These are phyloP conservation scores for Tragelaphus buxtoni DNA, from an alignment of 2,113 vertebrate genomes.

Conservation along the genomic window DNA sequence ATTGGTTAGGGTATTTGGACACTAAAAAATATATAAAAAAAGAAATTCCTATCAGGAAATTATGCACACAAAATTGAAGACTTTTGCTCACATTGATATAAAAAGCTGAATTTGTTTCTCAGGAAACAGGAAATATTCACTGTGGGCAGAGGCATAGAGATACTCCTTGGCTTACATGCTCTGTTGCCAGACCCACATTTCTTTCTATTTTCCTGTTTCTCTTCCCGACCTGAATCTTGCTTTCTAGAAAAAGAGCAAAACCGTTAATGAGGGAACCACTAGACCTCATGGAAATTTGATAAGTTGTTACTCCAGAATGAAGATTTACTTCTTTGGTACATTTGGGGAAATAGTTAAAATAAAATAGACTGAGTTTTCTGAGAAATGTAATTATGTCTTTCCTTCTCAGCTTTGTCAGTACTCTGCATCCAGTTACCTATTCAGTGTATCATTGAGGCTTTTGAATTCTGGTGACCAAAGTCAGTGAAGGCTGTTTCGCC, in stretches of 20 bases:
- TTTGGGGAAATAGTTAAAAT: not conserved
- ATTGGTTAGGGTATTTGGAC: not conserved
- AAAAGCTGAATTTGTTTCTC: not conserved
- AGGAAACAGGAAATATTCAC: constrained; percentile 13
- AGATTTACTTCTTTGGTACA: not conserved
- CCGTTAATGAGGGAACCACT: constrained; percentile 3
- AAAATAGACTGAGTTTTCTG: not conserved
- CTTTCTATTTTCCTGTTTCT: constrained; percentile 50
- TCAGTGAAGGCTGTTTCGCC: not conserved
- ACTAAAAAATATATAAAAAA: not conserved
- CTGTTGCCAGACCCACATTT: constrained; percentile 42
- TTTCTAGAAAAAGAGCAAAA: constrained; percentile 24
- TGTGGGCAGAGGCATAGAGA: not conserved
- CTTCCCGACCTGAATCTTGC: not conserved
- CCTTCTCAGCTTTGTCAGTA: not conserved
- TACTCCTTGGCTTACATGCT: not conserved
- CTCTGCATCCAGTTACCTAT: not conserved
- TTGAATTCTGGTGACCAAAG: constrained; percentile 16
- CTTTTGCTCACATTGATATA: not conserved
- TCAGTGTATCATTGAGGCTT: not conserved
- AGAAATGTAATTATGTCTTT: not conserved
- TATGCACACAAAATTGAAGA: constrained; percentile 17
- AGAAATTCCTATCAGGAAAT: not conserved
- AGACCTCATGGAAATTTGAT: not conserved
- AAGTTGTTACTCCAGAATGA: not conserved